These are phyloP conservation scores for Charaxes varanes DNA, from an alignment of 1,140 invertebrate species.

Conservation along the genomic window DNA sequence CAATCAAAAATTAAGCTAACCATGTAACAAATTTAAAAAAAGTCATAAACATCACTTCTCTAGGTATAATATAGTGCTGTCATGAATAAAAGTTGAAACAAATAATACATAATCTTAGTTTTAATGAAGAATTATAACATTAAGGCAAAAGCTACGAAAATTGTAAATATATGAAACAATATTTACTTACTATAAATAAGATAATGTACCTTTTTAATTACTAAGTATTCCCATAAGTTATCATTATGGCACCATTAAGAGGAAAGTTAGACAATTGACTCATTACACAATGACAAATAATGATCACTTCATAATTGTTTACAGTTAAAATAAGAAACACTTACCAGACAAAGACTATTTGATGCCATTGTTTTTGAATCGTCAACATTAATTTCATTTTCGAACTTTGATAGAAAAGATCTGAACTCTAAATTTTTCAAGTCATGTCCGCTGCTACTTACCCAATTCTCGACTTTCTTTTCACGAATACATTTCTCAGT, in stretches of 20 bases:
- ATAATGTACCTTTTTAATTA: too few relatives aligned
- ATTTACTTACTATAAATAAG: neutral
- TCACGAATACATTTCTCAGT: constrained; percentile 44
- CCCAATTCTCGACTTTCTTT: constrained; percentile 42
- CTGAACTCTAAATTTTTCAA: constrained; percentile 44
- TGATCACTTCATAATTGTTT: constrained; percentile 31
- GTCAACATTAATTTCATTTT: constrained; percentile 47
- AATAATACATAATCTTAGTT: too few relatives aligned
- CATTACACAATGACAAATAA: constrained; percentile 11
- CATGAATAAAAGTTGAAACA: too few relatives aligned
- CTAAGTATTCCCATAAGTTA: too few relatives aligned
- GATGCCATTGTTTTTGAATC: constrained; percentile 64
- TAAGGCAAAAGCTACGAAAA: too few relatives aligned
- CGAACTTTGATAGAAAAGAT: constrained; percentile 47
- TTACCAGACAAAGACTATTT: constrained; percentile 68
- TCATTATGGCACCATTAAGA: too few relatives aligned
- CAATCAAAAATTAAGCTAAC: too few relatives aligned
- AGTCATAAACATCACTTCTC: too few relatives aligned
- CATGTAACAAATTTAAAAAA: too few relatives aligned
- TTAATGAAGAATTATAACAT: too few relatives aligned
- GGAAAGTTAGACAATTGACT: neutral
- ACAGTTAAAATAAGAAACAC: constrained; percentile 50
- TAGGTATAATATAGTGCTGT: too few relatives aligned
- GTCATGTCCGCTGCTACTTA: constrained; percentile 37
- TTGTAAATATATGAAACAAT: too few relatives aligned